Evolutionary conservation across 2,888 invertebrate genomes (phyloP).

Genomic region (Brachypterus glaber): DNA sequence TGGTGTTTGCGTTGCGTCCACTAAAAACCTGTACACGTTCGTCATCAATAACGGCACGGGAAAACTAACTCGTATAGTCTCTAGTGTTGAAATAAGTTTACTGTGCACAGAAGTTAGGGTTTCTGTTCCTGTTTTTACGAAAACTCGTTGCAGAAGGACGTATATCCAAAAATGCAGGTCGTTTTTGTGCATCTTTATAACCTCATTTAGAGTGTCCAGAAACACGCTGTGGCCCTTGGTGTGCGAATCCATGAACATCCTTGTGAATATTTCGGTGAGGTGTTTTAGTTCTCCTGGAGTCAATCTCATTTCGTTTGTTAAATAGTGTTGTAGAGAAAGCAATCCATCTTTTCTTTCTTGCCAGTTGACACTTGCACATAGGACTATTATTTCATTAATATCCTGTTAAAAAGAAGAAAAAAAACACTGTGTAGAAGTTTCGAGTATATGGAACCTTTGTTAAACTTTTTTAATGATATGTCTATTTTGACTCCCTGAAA

Average conservation of each 20-base stretch:
- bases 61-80: conserved; percentile 63
- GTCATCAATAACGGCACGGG: conserved; percentile 56
- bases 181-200: conserved; percentile 74
- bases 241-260: conserved; percentile 97
- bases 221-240: conserved; percentile 89
- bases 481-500: too few relatives aligned
- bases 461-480: too few relatives aligned
- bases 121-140: conserved; percentile 78
- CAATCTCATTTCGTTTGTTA: conserved; percentile 59
- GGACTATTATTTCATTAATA: conserved; percentile 74
- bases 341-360: conserved; percentile 93
- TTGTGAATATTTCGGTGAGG: conserved; percentile 87
- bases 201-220: conserved; percentile 84
- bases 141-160: conserved; percentile 63
- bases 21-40: conserved; percentile 69
- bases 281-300: conserved; percentile 64
- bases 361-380: conserved; percentile 86
- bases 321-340: conserved; percentile 58
- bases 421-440: too few relatives aligned
- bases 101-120: conserved; percentile 83
- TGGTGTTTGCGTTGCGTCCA: conserved; percentile 88
- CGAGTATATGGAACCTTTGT: too few relatives aligned
- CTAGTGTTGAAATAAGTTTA: conserved; percentile 79
- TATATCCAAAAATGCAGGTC: conserved; percentile 92
- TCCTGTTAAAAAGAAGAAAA: conserved; percentile 59